Evolutionary conservation across 2,113 vertebrate species (phyloP), one percentile per base, ranked within the genome.

Genomic region (Symphodus melops): DNA sequence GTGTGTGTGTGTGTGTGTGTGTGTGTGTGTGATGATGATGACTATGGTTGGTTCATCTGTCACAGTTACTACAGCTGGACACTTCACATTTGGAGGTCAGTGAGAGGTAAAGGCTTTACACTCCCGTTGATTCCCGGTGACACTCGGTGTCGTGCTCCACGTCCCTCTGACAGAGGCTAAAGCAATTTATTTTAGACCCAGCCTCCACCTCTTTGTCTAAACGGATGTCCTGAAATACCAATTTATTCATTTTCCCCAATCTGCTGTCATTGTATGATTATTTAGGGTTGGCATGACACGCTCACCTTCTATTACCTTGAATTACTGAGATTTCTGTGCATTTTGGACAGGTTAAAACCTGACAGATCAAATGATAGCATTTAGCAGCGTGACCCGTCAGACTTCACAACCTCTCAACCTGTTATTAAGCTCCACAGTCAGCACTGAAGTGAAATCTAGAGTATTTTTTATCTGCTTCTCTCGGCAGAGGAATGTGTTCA

Each of bases 21-120:
- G 52, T 59, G 28, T 69, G 55, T 12, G 28, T 72, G 80, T 48
- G n/a, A n/a, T n/a, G n/a, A n/a, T 63, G 48, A 46, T 83, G 86
- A 64, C 4, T 60, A 61, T 2, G 39, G 56, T 21, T 13, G 51
- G n/a, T 87, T 88, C 88, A 90, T 81, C 86, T 66, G 89, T 87
- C 89, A 87, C 67, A 70, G 69, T 76, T 80, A 64, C 75, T 65
- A 23, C 58, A 36, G 76, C 75, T 61, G 70, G 78, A 70, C 70
- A 46, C 61, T 75, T 82, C 86, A 79, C 68, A 82, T 87, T 78
- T 63, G 71, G 77, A 89, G 87, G 86, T 86, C 84, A 80, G 77
- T 5, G 65, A 72, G 68, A 79, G 82, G 86, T 85, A 83, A 84
- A 86, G 86, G 70, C 75, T 83, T 79, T 48, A 68, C 59, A 84